Evolutionary conservation across 2,113 vertebrate species (phyloP), one percentile per base, ranked within the genome.

Genomic region (Calypte anna): DNA sequence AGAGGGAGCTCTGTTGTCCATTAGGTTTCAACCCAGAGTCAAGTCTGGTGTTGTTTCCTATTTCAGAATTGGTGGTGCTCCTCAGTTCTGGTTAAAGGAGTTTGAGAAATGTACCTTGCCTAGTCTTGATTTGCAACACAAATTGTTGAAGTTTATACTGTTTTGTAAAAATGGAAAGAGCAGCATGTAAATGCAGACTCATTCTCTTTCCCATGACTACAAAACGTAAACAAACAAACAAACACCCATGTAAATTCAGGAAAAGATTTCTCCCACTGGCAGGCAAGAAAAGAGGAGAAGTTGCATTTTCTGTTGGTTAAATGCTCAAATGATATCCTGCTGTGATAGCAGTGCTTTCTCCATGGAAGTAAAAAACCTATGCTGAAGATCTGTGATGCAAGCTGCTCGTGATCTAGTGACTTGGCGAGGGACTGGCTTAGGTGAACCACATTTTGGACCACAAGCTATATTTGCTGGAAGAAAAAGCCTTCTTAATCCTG

Each of bases 171-270:
- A 70, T 14, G 21, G 2, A 28, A 64, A 53, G 55, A 67, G 90
- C 33, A 63, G 57, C 68, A 51, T 12, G 8, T 38, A 89, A 67
- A 83, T 36, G 10, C 55, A 53, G 66, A 57, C 36, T 68, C 16
- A 14, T 14, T 86, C 46, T 68, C 55, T 67, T 68, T 85, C 54
- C 21, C 7, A 1, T 59, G 46, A 27, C 20, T 75, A 15, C 15
- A 63, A 63, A 77, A 79, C 40, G 30, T 78, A 78, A 93, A 76
- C 74, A 92, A 90, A 76, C 74, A 92, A 90, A 80, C 82, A 83
- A 30, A 63, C 16, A 38, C 4, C 2, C 19, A 2, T 63, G 13
- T 88, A 63, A 86, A 76, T 64, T 82, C 24, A 81, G 80, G 38
- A 51, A 57, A 55, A 30, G 9, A 53, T 86, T 95, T 88, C 48